Conservation (phyloP, 2,797 vertebrate species). For the Catostomus latipinnis region DNA sequence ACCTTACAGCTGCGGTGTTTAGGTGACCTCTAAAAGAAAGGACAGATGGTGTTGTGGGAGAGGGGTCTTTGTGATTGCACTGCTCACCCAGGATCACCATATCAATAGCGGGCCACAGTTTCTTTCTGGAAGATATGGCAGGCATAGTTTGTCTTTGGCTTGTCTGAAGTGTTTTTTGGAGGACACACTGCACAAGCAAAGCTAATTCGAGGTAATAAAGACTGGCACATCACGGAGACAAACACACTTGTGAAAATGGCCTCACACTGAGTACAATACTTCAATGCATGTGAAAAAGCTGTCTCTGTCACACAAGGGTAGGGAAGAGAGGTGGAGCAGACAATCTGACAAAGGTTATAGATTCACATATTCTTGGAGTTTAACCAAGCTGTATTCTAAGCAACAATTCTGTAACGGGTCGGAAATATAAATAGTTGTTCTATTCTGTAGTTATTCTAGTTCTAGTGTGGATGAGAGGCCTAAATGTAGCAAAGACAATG, state of each 20-base stretch:
- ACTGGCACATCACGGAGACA: conserved; percentile 31
- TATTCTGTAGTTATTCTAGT: too few relatives aligned
- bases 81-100: conserved; percentile 39
- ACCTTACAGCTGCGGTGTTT: conserved; percentile 15
- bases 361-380: not conserved
- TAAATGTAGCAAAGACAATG: too few relatives aligned
- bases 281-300: conserved; percentile 18
- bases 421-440: too few relatives aligned
- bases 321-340: not conserved
- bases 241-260: conserved; percentile 24
- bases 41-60: conserved; percentile 49
- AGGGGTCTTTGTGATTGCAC: conserved; percentile 37
- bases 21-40: conserved; percentile 47
- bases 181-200: conserved; percentile 43
- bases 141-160: conserved; percentile 44
- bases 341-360: not conserved
- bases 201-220: conserved; percentile 56
- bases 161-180: conserved; percentile 44
- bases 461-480: too few relatives aligned
- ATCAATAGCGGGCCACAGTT: conserved; percentile 27
- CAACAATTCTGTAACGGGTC: not conserved
- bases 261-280: conserved; percentile 39
- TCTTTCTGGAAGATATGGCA: conserved; percentile 26
- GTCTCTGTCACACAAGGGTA: conserved; percentile 29
- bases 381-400: not conserved